Conservation (phyloP, 2,113 vertebrate species). For the Panthera tigris region DNA sequence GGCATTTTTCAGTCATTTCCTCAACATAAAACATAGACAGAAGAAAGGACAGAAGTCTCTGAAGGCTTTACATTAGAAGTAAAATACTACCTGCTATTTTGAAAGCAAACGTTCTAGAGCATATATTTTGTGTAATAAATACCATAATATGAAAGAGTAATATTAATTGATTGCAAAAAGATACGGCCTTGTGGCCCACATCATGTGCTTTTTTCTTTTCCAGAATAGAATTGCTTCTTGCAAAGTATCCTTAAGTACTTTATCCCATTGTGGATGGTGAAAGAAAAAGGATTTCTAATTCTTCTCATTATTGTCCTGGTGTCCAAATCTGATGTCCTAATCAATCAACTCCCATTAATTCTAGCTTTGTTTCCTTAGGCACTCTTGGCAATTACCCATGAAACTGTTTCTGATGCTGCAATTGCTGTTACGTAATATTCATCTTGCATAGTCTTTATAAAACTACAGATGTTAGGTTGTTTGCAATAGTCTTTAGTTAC, state of each 20-base stretch:
- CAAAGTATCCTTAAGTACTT: neutral
- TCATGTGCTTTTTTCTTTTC: neutral
- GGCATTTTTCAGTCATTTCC: conserved; percentile 58
- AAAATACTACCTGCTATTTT: neutral
- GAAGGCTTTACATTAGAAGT: neutral
- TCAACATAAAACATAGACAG: conserved; percentile 44
- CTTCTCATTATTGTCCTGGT: neutral
- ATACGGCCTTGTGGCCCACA: fast-evolving
- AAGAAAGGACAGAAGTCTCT: conserved; percentile 35
- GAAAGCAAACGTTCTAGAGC: neutral
- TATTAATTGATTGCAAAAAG: neutral
- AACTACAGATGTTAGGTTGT: neutral
- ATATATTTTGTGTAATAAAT: neutral
- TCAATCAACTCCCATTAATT: neutral
- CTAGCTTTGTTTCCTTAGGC: neutral
- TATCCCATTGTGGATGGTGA: neutral
- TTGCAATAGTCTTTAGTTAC: conserved; percentile 1
- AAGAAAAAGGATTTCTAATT: conserved; percentile 8
- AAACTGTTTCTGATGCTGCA: neutral
- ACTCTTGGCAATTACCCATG: neutral
- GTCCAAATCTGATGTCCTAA: neutral
- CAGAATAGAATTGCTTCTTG: neutral
- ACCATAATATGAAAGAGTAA: neutral
- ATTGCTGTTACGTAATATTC: neutral
- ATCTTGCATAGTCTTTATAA: neutral